Conservation (phyloP, 2,888 invertebrate species). For the Nomada goodeniana region DNA sequence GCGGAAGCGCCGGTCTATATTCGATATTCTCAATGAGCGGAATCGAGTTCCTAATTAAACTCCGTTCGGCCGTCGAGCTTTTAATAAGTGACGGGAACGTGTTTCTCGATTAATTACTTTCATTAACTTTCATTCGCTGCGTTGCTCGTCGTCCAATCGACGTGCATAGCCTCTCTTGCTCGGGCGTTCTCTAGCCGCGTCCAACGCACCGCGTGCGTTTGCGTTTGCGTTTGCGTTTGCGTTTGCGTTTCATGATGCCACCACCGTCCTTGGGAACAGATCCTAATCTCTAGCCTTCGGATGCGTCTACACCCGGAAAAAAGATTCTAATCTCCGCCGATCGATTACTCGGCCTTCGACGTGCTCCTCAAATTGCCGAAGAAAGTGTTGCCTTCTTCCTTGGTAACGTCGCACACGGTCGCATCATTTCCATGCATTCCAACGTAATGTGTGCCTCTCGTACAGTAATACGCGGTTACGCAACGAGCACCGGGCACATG, state of each 20-base stretch:
- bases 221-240: no score
- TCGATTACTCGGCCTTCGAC: slow-evolving; percentile 60
- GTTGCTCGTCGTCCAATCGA: background rate
- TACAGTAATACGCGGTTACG: slow-evolving; percentile 27
- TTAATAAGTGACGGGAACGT: slow-evolving; percentile 35
- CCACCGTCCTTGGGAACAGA: slow-evolving; percentile 60
- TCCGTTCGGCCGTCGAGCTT: slow-evolving; percentile 51
- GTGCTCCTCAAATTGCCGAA: slow-evolving; percentile 57
- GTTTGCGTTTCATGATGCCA: slow-evolving; percentile 32
- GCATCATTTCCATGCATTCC: slow-evolving; percentile 35
- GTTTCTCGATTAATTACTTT: slow-evolving; percentile 63
- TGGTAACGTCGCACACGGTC: background rate
- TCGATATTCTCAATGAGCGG: slow-evolving; percentile 60
- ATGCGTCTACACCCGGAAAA: slow-evolving; percentile 65
- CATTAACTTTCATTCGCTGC: slow-evolving; percentile 60
- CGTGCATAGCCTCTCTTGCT: background rate
- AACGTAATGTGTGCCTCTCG: slow-evolving; percentile 10
- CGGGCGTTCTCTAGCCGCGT: background rate
- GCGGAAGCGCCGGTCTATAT: slow-evolving; percentile 60
- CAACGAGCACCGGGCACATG: slow-evolving; percentile 15
- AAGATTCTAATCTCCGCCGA: slow-evolving; percentile 56
- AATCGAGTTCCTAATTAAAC: slow-evolving; percentile 61
- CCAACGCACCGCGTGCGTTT: background rate
- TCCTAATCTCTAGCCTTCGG: slow-evolving; percentile 70
- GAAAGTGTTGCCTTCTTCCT: slow-evolving; percentile 49